phyloP scores from a whole-genome alignment of 1,140 invertebrate genomes.

The Psilanteris sp. region DNA sequence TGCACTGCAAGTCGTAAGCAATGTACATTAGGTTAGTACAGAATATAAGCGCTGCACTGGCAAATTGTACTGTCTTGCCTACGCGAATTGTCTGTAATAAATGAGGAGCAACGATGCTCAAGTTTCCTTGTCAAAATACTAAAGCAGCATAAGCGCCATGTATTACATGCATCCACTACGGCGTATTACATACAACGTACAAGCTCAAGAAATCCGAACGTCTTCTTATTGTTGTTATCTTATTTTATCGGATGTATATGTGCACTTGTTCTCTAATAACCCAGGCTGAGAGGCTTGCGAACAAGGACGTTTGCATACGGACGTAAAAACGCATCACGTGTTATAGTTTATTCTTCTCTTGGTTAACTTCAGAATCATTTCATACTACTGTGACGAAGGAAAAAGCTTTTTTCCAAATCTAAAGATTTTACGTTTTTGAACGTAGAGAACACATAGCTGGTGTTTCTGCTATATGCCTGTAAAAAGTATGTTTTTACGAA shows the following conservation, averaged over 20 bases:
- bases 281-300: slow-evolving; percentile 25
- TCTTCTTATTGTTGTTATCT: slow-evolving; percentile 53
- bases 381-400: slow-evolving; percentile 2
- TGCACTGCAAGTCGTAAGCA: slow-evolving; percentile 35
- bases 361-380: not conserved
- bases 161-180: slow-evolving; percentile 42
- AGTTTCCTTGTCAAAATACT: slow-evolving; percentile 59
- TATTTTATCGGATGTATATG: slow-evolving; percentile 46
- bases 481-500: too few species aligned
- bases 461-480: too few species aligned
- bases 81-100: slow-evolving; percentile 63
- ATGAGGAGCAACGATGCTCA: slow-evolving; percentile 58
- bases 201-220: slow-evolving; percentile 41
- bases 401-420: too few species aligned
- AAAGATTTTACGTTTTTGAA: too few species aligned
- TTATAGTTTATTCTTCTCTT: slow-evolving; percentile 19
- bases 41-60: slow-evolving; percentile 55
- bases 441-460: too few species aligned
- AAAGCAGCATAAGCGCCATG: slow-evolving; percentile 46
- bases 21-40: slow-evolving; percentile 36
- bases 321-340: slow-evolving; percentile 24
- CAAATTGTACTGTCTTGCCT: slow-evolving; percentile 67
- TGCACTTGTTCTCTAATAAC: slow-evolving; percentile 55
- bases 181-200: slow-evolving; percentile 46
- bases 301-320: slow-evolving; percentile 39